Evolutionary conservation across 2,888 invertebrate species (phyloP).

Genomic region (Spialia ferax): DNA sequence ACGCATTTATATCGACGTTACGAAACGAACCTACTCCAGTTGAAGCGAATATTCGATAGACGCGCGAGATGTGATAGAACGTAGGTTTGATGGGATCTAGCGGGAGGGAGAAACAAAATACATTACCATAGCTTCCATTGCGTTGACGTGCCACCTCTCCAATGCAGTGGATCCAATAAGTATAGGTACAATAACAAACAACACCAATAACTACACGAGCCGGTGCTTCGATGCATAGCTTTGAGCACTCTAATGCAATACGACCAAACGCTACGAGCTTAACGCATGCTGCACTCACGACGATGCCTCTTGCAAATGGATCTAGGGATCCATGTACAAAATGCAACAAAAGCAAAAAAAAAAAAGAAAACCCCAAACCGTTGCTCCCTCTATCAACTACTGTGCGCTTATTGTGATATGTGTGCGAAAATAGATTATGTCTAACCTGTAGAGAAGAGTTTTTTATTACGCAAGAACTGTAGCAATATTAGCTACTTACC

Average conservation of each 20-base stretch:
- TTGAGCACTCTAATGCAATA: conserved; percentile 83
- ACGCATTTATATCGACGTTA: conserved; percentile 62
- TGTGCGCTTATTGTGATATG: conserved; percentile 78
- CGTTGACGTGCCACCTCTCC: conserved; percentile 85
- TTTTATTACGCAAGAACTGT: conserved; percentile 53
- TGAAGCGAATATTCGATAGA: conserved; percentile 73
- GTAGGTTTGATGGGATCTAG: conserved; percentile 63
- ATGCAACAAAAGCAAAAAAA: conserved; percentile 73
- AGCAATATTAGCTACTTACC: conserved; percentile 88
- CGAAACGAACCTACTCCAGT: conserved; percentile 72
- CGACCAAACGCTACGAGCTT: conserved; percentile 84
- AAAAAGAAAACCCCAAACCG: conserved; percentile 79
- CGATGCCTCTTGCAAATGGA: conserved; percentile 80
- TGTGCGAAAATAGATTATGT: conserved; percentile 76
- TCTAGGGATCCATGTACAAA: conserved; percentile 77
- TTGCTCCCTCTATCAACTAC: conserved; percentile 84
- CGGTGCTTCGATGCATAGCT: conserved; percentile 81
- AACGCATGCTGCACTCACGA: conserved; percentile 83
- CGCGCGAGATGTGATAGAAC: conserved; percentile 64
- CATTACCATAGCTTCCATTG: conserved; percentile 82
- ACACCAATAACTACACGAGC: conserved; percentile 85
- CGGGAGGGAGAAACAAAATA: conserved; percentile 78
- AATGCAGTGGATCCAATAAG: conserved; percentile 83
- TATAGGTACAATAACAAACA: conserved; percentile 74
- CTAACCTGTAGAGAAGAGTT: conserved; percentile 72